phyloP scores from a whole-genome alignment of 2,797 vertebrate species.

The Oreochromis grahami region DNA sequence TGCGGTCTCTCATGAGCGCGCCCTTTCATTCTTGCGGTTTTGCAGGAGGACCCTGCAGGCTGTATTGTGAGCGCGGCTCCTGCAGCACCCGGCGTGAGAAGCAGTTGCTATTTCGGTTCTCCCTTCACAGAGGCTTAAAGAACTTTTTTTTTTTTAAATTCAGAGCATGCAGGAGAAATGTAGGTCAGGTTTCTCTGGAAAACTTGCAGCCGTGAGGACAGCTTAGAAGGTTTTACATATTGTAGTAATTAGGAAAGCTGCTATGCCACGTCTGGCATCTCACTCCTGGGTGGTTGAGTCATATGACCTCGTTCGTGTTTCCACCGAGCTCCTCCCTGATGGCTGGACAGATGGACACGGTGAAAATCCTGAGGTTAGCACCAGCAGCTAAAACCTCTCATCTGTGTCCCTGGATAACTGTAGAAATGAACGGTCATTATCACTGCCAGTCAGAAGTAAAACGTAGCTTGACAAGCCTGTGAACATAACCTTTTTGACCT shows the following conservation, averaged over 20 bases:
- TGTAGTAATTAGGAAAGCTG: conserved; percentile 59
- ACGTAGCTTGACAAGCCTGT: conserved; percentile 24
- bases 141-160: conserved; percentile 34
- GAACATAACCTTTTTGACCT: conserved; percentile 32
- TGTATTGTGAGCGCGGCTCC: background rate
- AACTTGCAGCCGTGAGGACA: conserved; percentile 22
- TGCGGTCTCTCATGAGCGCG: background rate
- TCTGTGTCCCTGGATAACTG: background rate
- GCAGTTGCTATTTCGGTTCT: conserved; percentile 40
- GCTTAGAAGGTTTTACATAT: conserved; percentile 53
- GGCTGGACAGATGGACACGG: conserved; percentile 39
- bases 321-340: conserved; percentile 19
- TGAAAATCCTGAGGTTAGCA: conserved; percentile 23
- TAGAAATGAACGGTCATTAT: conserved; percentile 30
- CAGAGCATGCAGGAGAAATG: conserved; percentile 53
- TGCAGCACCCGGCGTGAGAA: conserved; percentile 13
- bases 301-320: conserved; percentile 37
- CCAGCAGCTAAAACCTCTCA: conserved; percentile 19
- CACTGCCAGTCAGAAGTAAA: conserved; percentile 25
- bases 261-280: conserved; percentile 41
- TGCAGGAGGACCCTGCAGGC: background rate
- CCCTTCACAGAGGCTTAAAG: conserved; percentile 22
- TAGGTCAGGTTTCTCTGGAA: conserved; percentile 61
- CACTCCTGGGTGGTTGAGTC: conserved; percentile 41
- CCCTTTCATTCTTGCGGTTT: background rate